phyloP scores from a whole-genome alignment of 2,888 invertebrate genomes.

The Nemapogon koenigi region DNA sequence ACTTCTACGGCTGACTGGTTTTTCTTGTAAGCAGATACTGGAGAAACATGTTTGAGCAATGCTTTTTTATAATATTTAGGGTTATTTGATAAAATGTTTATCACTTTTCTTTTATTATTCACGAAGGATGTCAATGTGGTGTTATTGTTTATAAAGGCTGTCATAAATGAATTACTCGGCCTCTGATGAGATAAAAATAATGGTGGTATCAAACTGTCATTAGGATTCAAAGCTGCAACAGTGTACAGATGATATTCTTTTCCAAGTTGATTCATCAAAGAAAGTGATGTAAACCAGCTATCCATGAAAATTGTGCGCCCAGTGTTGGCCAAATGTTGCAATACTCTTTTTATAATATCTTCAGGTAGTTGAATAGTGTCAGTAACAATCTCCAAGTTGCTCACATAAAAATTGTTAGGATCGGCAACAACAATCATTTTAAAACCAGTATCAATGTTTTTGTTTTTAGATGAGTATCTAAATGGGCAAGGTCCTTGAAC shows the following conservation, averaged over 20 bases:
- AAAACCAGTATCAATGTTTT: slow-evolving; percentile 38
- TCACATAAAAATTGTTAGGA: slow-evolving; percentile 44
- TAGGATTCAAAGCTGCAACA: slow-evolving; percentile 36
- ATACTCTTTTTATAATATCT: slow-evolving; percentile 38
- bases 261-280: slow-evolving; percentile 30
- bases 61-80: slow-evolving; percentile 39
- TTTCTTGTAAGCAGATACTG: slow-evolving; percentile 41
- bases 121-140: slow-evolving; percentile 39
- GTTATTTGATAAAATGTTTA: slow-evolving; percentile 42
- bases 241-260: slow-evolving; percentile 34
- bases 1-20: slow-evolving; percentile 43
- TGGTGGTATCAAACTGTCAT: slow-evolving; percentile 39
- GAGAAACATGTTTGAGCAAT: slow-evolving; percentile 29
- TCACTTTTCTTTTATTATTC: slow-evolving; percentile 30
- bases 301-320: slow-evolving; percentile 41
- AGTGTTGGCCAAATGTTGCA: slow-evolving; percentile 40
- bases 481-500: slow-evolving; percentile 52
- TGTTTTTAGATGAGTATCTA: slow-evolving; percentile 42
- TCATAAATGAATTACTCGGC: slow-evolving; percentile 30
- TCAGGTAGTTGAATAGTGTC: slow-evolving; percentile 37
- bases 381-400: slow-evolving; percentile 47
- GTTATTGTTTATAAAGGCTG: slow-evolving; percentile 38
- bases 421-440: slow-evolving; percentile 48
- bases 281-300: slow-evolving; percentile 40
- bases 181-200: slow-evolving; percentile 37